These are phyloP conservation scores for Sycophila sp. DNA, from an alignment of 1,140 invertebrate genomes.

Conservation along the genomic window DNA sequence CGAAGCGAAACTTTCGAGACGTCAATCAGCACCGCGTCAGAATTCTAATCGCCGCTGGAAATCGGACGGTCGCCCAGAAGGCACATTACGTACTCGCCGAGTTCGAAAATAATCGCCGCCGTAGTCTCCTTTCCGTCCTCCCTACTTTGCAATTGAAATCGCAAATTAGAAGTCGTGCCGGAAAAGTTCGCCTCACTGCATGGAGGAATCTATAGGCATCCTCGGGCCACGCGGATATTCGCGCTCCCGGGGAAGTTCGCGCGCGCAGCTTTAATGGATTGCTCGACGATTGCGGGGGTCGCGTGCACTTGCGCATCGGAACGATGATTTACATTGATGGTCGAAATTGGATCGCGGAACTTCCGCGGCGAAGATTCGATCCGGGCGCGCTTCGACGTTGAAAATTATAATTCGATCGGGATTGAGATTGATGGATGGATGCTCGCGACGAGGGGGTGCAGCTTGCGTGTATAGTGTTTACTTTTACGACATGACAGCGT, in stretches of 20 bases:
- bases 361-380: neutral
- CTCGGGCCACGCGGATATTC: no score
- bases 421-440: neutral
- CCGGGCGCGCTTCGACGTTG: neutral
- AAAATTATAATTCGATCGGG: neutral
- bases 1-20: no score
- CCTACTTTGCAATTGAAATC: neutral
- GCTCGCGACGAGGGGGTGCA: no score
- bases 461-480: no score
- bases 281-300: neutral
- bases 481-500: no score
- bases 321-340: neutral
- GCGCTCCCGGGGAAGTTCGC: neutral
- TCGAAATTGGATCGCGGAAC: neutral
- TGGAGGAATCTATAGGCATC: no score
- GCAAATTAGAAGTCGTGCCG: neutral
- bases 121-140: neutral
- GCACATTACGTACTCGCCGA: no score
- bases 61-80: neutral
- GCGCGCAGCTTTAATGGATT: neutral
- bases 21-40: no score
- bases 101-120: neutral
- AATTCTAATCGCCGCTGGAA: neutral
- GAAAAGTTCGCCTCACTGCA: neutral
- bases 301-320: no score